Conservation (phyloP, 2,113 vertebrate species). For the Phrynosoma blainvillii region DNA sequence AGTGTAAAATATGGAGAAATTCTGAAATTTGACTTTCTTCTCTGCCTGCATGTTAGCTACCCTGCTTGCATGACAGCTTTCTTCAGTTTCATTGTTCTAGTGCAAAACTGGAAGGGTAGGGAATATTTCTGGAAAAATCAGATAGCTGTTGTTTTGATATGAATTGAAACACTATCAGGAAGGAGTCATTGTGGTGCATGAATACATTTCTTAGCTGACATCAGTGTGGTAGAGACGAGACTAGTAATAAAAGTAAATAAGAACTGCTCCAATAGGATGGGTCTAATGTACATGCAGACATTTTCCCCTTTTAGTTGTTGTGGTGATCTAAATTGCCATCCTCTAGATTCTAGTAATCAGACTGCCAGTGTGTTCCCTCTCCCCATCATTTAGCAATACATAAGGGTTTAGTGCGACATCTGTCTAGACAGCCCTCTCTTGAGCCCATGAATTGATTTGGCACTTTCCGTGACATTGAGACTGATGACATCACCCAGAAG, state of each 20-base stretch:
- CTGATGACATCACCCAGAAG: slow-evolving; percentile 62
- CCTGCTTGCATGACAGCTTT: not conserved
- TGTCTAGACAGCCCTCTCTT: slow-evolving; percentile 68
- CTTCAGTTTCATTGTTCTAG: not conserved
- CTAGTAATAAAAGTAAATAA: not conserved
- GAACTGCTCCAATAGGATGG: not conserved
- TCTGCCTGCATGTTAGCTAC: too few species aligned
- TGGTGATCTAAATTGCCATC: not conserved
- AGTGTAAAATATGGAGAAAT: not conserved
- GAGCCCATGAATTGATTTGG: slow-evolving; percentile 54
- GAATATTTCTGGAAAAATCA: not conserved
- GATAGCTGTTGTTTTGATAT: too few species aligned
- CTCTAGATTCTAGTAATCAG: slow-evolving; percentile 42
- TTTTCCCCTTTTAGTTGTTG: slow-evolving; percentile 26
- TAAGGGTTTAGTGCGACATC: slow-evolving; percentile 42
- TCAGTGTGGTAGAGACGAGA: too few species aligned
- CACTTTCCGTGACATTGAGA: slow-evolving; percentile 53
- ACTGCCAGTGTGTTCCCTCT: slow-evolving; percentile 5
- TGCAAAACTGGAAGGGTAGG: not conserved
- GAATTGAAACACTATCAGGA: not conserved
- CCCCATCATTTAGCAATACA: not conserved
- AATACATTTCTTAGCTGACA: not conserved
- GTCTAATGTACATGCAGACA: slow-evolving; percentile 20
- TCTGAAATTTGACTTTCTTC: not conserved
- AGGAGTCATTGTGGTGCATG: not conserved